A percentile compares a stretch with the other conserved stretches of the same genome.
These are phyloP conservation scores for Melanostigma gelatinosum DNA, from an alignment of 2,113 vertebrate genomes.

Conservation along the genomic window DNA sequence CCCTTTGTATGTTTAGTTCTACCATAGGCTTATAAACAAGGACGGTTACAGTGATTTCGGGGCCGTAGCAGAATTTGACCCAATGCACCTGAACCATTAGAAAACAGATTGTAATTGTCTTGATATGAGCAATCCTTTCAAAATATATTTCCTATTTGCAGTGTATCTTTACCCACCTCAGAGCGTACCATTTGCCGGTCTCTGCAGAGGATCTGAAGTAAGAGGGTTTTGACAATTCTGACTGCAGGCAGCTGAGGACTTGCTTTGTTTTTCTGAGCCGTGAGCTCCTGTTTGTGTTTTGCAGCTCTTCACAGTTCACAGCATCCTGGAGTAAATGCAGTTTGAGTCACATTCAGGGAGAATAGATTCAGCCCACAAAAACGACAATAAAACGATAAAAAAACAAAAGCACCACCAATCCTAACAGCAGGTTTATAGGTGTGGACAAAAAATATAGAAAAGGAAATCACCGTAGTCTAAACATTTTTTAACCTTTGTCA, in stretches of 20 bases:
- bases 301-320: conserved; percentile 33
- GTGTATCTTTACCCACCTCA: not conserved
- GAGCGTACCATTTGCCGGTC: conserved; percentile 1
- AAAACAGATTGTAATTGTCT: conserved; percentile 11
- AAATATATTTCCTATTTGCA: conserved; percentile 1
- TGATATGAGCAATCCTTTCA: not conserved
- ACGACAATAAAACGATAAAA: not conserved
- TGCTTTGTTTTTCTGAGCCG: conserved; percentile 33
- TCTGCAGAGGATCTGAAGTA: conserved; percentile 41
- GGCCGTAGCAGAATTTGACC: conserved; percentile 2
- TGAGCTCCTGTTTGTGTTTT: conserved; percentile 15
- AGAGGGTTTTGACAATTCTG: conserved; percentile 27
- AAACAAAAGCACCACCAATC: not conserved
- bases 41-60: not conserved
- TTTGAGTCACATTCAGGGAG: conserved; percentile 38
- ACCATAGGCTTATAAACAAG: conserved; percentile 5
- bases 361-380: conserved; percentile 31
- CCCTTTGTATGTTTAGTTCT: conserved; percentile 13
- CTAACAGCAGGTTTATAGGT: not conserved
- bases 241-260: conserved; percentile 42
- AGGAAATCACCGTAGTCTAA: not conserved
- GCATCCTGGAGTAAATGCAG: conserved; percentile 19
- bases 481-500: not conserved
- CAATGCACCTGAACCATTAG: not conserved
- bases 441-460: not conserved